Evolutionary conservation across 2,888 invertebrate genomes (phyloP), one percentile per base, ranked within the genome.

Genomic region (Melipona bicolor): DNA sequence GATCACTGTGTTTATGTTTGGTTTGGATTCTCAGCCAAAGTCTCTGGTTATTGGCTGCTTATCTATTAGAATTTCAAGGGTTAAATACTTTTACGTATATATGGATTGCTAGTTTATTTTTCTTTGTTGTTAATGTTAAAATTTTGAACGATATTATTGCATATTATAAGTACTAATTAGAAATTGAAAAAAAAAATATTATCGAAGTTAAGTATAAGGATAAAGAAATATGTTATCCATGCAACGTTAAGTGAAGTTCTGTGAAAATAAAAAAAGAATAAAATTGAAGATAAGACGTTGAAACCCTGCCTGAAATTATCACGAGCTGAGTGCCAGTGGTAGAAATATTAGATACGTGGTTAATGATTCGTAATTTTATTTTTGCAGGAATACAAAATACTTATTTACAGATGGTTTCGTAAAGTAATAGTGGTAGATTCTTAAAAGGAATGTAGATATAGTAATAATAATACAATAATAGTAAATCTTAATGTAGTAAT

Each of bases 11-110:
- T 15, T 93, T 97, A 27, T 91, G 95, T 0, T 81, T 95, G 56
- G 92, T 96, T 50, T 98, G 98, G 98, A 91, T 96, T 17, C 88
- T 95, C 0, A 96, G 97, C 2, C 99, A 99, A 95, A 96, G 95
- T 0, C 94, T 97, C 0, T 99, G 99, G 99, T 95, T 99, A 17
- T 95, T 97, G 61, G 97, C 97, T 62, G 99, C 99, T 0, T 99
- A 99, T 95, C 95, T 97, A 68, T 95, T 99, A 56, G 99, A 99
- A 94, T 99, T 99, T 94, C 96, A 97, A 91, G 97, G 97, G 15
- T 95, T 96, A 87, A 97, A 98, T 93, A 97, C 98, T 0, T 99
- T 98, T 93, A 93, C 97, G 64, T 96, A 96, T 89, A 96, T 99
- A 90, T 99, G 99, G 97, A 90, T 97, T 19, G 97, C 98, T 88